These are phyloP conservation scores for Syngnathus scovelli DNA, from an alignment of 2,113 vertebrate species.

Conservation along the genomic window DNA sequence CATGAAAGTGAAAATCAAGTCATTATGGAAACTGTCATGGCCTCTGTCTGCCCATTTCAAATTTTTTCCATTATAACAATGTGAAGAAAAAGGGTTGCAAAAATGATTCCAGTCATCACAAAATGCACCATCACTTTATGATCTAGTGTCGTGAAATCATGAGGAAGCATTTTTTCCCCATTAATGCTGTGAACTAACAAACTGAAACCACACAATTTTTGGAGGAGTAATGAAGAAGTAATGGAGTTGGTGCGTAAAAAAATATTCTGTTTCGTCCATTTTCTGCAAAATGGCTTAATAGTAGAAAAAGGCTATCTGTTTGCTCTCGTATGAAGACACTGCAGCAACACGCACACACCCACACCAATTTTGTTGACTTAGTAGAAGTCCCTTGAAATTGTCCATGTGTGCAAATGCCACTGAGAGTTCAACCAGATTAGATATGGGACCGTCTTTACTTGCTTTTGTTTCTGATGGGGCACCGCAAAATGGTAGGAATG, in stretches of 20 bases:
- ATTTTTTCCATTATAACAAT: too few species aligned
- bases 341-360: slow-evolving; percentile 16
- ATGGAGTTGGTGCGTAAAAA: slow-evolving; percentile 21
- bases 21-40: too few species aligned
- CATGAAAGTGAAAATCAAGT: neutral
- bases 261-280: slow-evolving; percentile 26
- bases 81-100: neutral
- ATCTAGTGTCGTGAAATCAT: neutral
- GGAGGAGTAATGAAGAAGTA: slow-evolving; percentile 1
- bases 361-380: slow-evolving; percentile 44
- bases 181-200: neutral
- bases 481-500: slow-evolving; percentile 15
- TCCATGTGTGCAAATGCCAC: slow-evolving; percentile 59
- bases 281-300: slow-evolving; percentile 22
- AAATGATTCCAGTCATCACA: neutral
- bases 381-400: slow-evolving; percentile 50
- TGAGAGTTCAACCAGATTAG: slow-evolving; percentile 68
- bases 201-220: neutral
- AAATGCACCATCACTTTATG: neutral
- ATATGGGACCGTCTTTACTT: slow-evolving; percentile 48
- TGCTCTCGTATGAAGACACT: slow-evolving; percentile 44
- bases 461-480: slow-evolving; percentile 11
- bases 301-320: slow-evolving; percentile 45
- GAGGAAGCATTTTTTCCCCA: neutral
- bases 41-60: too few species aligned